Evolutionary conservation across 2,797 vertebrate species (phyloP).

Genomic region (Chelon auratus): DNA sequence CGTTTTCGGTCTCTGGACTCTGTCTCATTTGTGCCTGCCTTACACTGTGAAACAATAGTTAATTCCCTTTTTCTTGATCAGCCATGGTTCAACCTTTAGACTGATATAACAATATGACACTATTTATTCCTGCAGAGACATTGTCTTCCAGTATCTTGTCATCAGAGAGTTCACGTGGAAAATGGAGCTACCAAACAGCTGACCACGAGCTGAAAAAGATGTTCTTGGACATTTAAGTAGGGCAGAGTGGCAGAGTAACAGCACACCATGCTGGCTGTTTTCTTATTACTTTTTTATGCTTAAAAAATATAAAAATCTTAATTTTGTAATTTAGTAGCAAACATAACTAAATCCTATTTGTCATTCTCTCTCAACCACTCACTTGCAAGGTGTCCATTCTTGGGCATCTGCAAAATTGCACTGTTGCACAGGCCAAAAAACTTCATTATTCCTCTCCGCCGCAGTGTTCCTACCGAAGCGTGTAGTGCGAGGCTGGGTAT

Average conservation of each 20-base stretch:
- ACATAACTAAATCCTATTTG: not conserved
- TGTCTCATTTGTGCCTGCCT: slow-evolving; percentile 22
- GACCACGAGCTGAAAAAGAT: not conserved
- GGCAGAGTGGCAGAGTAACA: not conserved
- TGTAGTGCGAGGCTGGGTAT: slow-evolving; percentile 64
- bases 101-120: not conserved
- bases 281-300: not conserved
- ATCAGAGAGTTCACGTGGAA: slow-evolving; percentile 6
- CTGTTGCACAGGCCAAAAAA: slow-evolving; percentile 55
- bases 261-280: too few species aligned
- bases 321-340: slow-evolving; percentile 13
- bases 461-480: slow-evolving; percentile 61
- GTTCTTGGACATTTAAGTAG: not conserved
- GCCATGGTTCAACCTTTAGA: not conserved
- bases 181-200: not conserved
- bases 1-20: not conserved
- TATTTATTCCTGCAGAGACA: slow-evolving; percentile 24
- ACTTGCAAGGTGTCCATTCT: slow-evolving; percentile 55
- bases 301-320: slow-evolving; percentile 8
- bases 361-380: slow-evolving; percentile 30
- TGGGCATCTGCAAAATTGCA: slow-evolving; percentile 46
- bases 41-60: slow-evolving; percentile 11
- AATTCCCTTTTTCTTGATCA: slow-evolving; percentile 8
- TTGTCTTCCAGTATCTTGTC: slow-evolving; percentile 15
- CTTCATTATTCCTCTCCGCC: slow-evolving; percentile 70